phyloP scores from a whole-genome alignment of 2,888 invertebrate genomes.

The Caenorhabditis sulstoni region DNA sequence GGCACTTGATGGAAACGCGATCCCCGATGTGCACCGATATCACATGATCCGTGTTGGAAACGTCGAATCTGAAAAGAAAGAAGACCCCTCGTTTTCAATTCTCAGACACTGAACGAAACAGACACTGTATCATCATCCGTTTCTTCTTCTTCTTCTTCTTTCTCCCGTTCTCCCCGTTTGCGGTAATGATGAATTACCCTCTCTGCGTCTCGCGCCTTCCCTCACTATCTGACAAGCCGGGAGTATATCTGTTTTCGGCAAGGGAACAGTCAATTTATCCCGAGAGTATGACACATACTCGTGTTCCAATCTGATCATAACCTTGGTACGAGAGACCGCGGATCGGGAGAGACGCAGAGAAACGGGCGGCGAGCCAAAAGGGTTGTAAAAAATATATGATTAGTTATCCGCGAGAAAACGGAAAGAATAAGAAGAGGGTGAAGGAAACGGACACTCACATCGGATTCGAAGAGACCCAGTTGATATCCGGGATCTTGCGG shows the following conservation, averaged over 20 bases:
- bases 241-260: slow-evolving; percentile 52
- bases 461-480: slow-evolving; percentile 50
- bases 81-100: slow-evolving; percentile 6
- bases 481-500: slow-evolving; percentile 51
- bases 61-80: slow-evolving; percentile 65
- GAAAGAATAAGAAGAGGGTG: background rate
- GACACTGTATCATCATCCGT: too few species aligned
- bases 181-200: slow-evolving; percentile 56
- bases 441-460: slow-evolving; percentile 34
- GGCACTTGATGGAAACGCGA: slow-evolving; percentile 76
- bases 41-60: slow-evolving; percentile 79
- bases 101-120: too few species aligned
- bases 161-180: slow-evolving; percentile 31
- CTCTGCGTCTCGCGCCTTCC: slow-evolving; percentile 23
- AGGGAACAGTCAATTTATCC: slow-evolving; percentile 46
- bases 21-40: slow-evolving; percentile 76
- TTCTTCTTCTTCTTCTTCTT: background rate
- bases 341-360: slow-evolving; percentile 31
- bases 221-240: slow-evolving; percentile 10
- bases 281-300: slow-evolving; percentile 54
- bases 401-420: slow-evolving; percentile 19
- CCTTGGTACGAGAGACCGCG: slow-evolving; percentile 27
- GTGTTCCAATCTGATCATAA: slow-evolving; percentile 56
- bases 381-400: slow-evolving; percentile 47
- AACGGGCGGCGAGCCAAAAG: slow-evolving; percentile 52